These are phyloP conservation scores for Sciurus niger DNA, from an alignment of 2,113 vertebrate genomes.

Conservation along the genomic window DNA sequence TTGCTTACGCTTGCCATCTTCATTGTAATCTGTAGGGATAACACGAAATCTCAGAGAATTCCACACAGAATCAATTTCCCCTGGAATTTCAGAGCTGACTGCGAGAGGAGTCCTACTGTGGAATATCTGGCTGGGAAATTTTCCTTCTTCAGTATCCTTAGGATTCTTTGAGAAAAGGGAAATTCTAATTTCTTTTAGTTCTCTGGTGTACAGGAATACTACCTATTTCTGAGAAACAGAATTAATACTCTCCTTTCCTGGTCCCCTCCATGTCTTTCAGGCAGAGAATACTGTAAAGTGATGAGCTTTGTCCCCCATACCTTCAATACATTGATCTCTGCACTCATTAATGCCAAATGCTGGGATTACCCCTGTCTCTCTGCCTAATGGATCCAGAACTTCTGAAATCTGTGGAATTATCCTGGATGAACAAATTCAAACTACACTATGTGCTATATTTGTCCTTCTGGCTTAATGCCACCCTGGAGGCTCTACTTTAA, in stretches of 20 bases:
- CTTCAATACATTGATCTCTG: background rate
- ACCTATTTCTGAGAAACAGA: conserved; percentile 17
- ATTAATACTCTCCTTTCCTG: background rate
- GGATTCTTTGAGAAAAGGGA: conserved; percentile 26
- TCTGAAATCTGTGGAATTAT: background rate
- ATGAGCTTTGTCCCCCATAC: conserved; percentile 5
- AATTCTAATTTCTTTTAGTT: background rate
- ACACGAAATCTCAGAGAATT: conserved; percentile 33
- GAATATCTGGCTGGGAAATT: background rate
- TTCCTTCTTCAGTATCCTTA: conserved; percentile 28
- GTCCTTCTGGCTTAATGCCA: background rate
- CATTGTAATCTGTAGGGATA: background rate
- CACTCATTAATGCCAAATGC: background rate
- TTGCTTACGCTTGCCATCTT: conserved; percentile 13
- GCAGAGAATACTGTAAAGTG: background rate
- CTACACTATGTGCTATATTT: background rate
- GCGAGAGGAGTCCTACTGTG: background rate
- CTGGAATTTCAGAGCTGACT: background rate
- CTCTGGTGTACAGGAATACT: background rate
- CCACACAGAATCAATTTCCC: background rate
- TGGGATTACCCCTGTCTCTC: background rate
- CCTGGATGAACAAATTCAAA: background rate
- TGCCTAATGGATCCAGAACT: background rate
- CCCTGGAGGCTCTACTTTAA: background rate
- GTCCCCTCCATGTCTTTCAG: background rate